phyloP scores from a whole-genome alignment of 2,888 invertebrate genomes.

The Chydorus sphaericus region DNA sequence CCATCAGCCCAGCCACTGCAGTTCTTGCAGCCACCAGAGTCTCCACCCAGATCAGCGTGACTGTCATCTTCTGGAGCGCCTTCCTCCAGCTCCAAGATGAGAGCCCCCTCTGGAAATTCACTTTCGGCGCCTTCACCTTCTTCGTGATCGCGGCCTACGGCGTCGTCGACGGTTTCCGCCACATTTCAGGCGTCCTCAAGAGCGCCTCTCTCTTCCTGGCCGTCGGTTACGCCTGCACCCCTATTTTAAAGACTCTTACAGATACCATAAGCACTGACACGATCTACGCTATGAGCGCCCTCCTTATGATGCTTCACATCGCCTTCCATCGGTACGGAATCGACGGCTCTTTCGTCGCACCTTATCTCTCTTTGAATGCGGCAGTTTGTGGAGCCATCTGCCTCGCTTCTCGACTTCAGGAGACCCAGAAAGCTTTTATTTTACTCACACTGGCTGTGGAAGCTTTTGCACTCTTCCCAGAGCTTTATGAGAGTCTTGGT shows the following conservation, averaged over 20 bases:
- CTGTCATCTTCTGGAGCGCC: conserved; percentile 53
- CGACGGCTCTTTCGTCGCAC: conserved; percentile 72
- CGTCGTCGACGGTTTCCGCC: conserved; percentile 19
- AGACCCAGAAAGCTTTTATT: conserved; percentile 74
- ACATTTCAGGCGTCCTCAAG: conserved; percentile 45
- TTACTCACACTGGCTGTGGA: conserved; percentile 76
- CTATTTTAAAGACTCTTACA: conserved; percentile 82
- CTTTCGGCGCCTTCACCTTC: conserved; percentile 42
- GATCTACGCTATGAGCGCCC: conserved; percentile 79
- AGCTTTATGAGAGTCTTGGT: conserved; percentile 49
- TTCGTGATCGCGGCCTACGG: conserved; percentile 47
- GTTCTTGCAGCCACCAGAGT: conserved; percentile 60
- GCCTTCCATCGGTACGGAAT: conserved; percentile 87
- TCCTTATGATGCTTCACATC: conserved; percentile 75
- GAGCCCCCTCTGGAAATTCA: conserved; percentile 44
- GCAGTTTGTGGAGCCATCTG: conserved; percentile 92
- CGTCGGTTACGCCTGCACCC: conserved; percentile 78
- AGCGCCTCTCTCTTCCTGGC: conserved; percentile 67
- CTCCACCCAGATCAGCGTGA: conserved; percentile 62
- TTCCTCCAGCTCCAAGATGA: conserved; percentile 58
- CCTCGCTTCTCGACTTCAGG: conserved; percentile 75
- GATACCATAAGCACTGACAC: conserved; percentile 95
- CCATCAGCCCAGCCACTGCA: conserved; percentile 53
- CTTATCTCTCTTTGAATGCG: conserved; percentile 80
- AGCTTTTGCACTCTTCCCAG: conserved; percentile 77